A percentile compares a stretch with the other conserved stretches of the same genome.
These are phyloP conservation scores for Trachemys scripta DNA, from an alignment of 2,113 vertebrate genomes.

Conservation along the genomic window DNA sequence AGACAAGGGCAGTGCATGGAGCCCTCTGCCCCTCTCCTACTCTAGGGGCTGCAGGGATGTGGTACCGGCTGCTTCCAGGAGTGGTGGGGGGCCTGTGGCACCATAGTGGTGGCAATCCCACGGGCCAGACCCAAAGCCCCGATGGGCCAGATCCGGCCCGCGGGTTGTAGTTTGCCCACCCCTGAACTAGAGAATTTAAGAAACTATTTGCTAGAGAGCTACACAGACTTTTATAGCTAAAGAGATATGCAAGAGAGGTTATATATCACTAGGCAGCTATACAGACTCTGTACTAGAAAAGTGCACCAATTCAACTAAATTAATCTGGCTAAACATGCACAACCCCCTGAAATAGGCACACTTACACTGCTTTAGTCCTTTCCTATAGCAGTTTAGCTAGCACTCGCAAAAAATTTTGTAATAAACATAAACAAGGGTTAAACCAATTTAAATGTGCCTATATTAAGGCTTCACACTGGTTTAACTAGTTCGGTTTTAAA, in stretches of 20 bases:
- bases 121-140: too few relatives aligned
- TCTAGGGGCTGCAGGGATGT: too few relatives aligned
- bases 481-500: background rate
- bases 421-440: background rate
- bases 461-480: background rate
- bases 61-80: too few relatives aligned
- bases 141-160: too few relatives aligned
- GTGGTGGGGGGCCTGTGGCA: accelerated
- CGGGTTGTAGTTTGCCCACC: too few relatives aligned
- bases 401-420: background rate
- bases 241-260: background rate
- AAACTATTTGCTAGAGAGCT: background rate
- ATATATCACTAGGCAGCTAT: background rate
- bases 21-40: too few relatives aligned
- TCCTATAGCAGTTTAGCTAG: background rate
- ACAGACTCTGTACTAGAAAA: background rate
- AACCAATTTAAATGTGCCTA: background rate
- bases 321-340: background rate
- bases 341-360: background rate
- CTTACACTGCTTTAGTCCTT: background rate
- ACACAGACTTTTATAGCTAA: background rate
- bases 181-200: background rate
- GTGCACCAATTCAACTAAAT: background rate
- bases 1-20: too few relatives aligned
- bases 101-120: too few relatives aligned